phyloP scores from a whole-genome alignment of 2,113 vertebrate genomes.

The Balaenoptera acutorostrata region DNA sequence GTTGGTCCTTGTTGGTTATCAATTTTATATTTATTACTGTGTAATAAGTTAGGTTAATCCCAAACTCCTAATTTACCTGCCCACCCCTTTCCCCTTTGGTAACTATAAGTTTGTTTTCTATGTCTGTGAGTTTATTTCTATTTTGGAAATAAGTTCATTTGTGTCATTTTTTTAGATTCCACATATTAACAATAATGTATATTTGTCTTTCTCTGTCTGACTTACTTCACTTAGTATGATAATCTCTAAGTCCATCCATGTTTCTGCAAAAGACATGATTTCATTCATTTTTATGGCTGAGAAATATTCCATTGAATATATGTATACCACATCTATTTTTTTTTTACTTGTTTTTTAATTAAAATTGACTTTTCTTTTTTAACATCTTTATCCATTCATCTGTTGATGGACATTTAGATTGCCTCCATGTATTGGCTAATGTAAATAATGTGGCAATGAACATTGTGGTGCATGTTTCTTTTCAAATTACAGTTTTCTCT shows the following conservation, averaged over 20 bases:
- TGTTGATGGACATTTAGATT: background rate
- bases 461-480: background rate
- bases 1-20: background rate
- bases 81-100: background rate
- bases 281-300: background rate
- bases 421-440: background rate
- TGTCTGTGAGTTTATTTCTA: background rate
- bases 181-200: background rate
- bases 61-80: background rate
- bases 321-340: background rate
- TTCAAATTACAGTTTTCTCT: background rate
- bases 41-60: background rate
- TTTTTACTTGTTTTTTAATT: no score
- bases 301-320: background rate
- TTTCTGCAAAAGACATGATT: background rate
- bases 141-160: background rate
- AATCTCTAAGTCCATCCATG: background rate
- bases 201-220: background rate
- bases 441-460: background rate
- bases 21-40: background rate
- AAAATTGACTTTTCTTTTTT: no score
- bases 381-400: background rate
- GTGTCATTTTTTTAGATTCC: background rate
- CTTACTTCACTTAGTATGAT: background rate
- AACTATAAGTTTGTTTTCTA: background rate